These are phyloP conservation scores for Melanostigma gelatinosum DNA, from an alignment of 2,113 vertebrate species.

Conservation along the genomic window DNA sequence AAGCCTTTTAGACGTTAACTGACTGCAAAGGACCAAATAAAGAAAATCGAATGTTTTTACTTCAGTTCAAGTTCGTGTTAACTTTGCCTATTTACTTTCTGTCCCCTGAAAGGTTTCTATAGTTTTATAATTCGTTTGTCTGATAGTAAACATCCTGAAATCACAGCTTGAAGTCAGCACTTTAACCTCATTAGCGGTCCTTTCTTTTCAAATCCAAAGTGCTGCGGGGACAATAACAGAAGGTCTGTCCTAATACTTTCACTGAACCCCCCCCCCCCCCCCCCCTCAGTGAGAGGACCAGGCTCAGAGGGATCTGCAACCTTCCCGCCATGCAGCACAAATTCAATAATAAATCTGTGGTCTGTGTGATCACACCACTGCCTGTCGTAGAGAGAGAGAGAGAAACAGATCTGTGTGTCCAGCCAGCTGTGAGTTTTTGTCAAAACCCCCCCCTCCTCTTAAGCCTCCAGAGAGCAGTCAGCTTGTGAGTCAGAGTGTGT, in stretches of 20 bases:
- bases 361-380: conserved; percentile 31
- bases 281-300: not conserved
- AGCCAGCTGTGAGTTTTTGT: conserved; percentile 72
- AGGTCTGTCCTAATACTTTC: not conserved
- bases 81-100: not conserved
- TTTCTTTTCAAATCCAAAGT: not conserved
- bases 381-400: not conserved
- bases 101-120: not conserved
- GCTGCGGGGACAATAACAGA: not conserved
- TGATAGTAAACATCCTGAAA: not conserved
- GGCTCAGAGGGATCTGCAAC: not conserved
- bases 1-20: not conserved
- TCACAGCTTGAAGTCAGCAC: not conserved
- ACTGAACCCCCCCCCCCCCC: too few relatives aligned
- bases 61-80: not conserved
- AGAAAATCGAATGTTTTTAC: not conserved
- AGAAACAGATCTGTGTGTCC: conserved; percentile 8
- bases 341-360: conserved; percentile 28
- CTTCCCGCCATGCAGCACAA: conserved; percentile 22
- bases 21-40: not conserved
- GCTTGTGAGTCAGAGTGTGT: conserved; percentile 40
- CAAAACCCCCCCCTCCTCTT: conserved; percentile 38
- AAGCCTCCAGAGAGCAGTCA: conserved; percentile 51
- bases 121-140: not conserved
- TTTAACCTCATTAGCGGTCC: not conserved